Conservation (phyloP, 1,140 invertebrate genomes). For the Drosophila watanabei region DNA sequence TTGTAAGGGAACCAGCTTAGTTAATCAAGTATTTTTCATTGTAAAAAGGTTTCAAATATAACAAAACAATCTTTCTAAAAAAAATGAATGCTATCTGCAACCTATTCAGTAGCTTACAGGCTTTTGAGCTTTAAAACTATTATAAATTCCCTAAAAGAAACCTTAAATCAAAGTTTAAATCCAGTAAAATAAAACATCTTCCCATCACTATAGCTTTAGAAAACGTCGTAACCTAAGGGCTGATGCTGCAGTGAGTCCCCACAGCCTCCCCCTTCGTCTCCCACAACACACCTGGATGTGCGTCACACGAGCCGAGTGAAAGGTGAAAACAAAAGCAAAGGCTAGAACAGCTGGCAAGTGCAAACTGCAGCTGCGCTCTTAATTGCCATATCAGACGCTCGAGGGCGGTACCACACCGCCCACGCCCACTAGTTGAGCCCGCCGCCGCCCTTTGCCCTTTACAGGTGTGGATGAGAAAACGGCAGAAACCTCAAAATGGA, state of each 20-base stretch:
- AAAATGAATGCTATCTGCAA: neutral
- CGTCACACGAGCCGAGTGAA: constrained; percentile 63
- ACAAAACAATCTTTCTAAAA: neutral
- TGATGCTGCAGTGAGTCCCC: constrained; percentile 9
- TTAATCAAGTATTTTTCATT: neutral
- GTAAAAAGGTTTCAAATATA: no score
- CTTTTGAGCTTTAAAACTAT: neutral
- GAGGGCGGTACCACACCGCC: constrained; percentile 1
- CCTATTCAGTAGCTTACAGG: rapidly evolving
- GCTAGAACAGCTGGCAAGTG: constrained; percentile 29
- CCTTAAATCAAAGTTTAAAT: neutral
- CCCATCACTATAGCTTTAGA: constrained; percentile 1
- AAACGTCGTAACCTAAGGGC: constrained; percentile 9
- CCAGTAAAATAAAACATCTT: neutral
- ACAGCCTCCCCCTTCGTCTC: neutral
- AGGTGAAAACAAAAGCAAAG: constrained; percentile 61
- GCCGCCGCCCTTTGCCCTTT: constrained; percentile 26
- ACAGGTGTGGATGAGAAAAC: constrained; percentile 3
- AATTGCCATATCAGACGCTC: constrained; percentile 62
- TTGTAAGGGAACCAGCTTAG: neutral
- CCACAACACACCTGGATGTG: constrained; percentile 55
- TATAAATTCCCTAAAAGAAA: neutral
- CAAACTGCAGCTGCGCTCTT: constrained; percentile 54
- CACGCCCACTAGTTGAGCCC: constrained; percentile 44
- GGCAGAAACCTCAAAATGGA: constrained; percentile 13